These are phyloP conservation scores for Platypus cylindrus DNA, from an alignment of 2,888 invertebrate genomes.

Conservation along the genomic window DNA sequence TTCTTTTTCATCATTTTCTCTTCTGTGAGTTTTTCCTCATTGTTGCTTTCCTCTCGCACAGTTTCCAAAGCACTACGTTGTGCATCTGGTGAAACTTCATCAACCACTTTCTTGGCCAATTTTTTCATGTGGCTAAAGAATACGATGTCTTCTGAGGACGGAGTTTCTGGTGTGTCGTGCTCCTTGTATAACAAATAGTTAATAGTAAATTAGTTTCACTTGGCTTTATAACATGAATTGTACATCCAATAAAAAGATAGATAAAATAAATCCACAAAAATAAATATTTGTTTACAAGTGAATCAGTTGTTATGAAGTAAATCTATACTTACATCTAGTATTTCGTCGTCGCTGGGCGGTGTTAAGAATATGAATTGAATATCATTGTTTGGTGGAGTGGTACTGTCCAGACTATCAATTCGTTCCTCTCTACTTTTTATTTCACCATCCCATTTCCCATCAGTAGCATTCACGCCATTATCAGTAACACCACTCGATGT, in stretches of 20 bases:
- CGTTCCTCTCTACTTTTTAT: slow-evolving; percentile 14
- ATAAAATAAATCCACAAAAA: neutral
- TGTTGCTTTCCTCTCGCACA: slow-evolving; percentile 20
- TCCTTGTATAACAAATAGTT: slow-evolving; percentile 7
- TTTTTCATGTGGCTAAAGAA: slow-evolving; percentile 23
- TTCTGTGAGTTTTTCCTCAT: slow-evolving; percentile 12
- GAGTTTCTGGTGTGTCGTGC: slow-evolving; percentile 26
- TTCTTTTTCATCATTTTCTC: slow-evolving; percentile 5
- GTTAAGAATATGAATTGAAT: slow-evolving; percentile 33
- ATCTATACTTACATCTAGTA: slow-evolving; percentile 26
- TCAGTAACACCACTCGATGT: neutral
- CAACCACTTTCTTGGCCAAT: slow-evolving; percentile 28
- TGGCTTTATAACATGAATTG: too few relatives aligned
- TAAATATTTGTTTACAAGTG: slow-evolving; percentile 19
- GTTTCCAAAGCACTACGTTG: slow-evolving; percentile 18
- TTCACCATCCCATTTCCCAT: neutral
- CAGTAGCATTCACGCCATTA: neutral
- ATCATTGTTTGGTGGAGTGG: slow-evolving; percentile 16
- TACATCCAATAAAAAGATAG: neutral
- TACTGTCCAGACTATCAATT: slow-evolving; percentile 13
- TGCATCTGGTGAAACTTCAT: slow-evolving; percentile 25
- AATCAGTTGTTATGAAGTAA: slow-evolving; percentile 15
- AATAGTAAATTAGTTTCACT: neutral
- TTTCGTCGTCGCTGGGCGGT: slow-evolving; percentile 34
- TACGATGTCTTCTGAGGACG: slow-evolving; percentile 14